phyloP scores from a whole-genome alignment of 1,140 invertebrate genomes.

The Ptiloglossa arizonensis region DNA sequence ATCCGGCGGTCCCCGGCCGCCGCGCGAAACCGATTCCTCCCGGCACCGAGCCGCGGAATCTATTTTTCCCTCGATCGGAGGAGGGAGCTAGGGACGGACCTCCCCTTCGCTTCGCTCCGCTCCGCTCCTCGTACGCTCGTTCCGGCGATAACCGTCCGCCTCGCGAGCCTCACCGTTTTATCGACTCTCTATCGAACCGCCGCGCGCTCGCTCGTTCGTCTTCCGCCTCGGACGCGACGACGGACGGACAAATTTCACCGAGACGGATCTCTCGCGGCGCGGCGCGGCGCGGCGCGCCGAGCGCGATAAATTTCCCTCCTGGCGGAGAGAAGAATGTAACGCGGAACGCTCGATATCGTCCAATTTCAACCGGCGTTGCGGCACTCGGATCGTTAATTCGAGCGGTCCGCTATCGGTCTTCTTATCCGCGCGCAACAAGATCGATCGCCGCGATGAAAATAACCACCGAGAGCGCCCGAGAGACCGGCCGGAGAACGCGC shows the following conservation, averaged over 20 bases:
- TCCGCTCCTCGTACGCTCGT: neutral
- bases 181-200: neutral
- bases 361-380: neutral
- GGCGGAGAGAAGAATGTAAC: neutral
- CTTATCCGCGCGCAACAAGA: slow-evolving; percentile 26
- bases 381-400: slow-evolving; percentile 22
- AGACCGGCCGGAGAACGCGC: neutral
- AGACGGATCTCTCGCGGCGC: no score
- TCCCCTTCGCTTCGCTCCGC: neutral
- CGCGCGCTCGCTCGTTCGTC: neutral
- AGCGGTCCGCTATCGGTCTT: neutral
- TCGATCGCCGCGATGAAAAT: slow-evolving; percentile 26
- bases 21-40: neutral
- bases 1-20: slow-evolving; percentile 50
- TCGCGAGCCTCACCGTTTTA: neutral
- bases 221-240: neutral
- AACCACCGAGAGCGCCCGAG: neutral
- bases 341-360: slow-evolving; percentile 8
- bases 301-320: slow-evolving; percentile 18
- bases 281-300: no score
- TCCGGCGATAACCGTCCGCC: neutral
- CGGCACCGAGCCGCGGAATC: neutral
- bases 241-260: neutral
- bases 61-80: neutral
- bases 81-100: neutral